Conservation (phyloP, 2,888 invertebrate species). For the Cotesia congregata region DNA sequence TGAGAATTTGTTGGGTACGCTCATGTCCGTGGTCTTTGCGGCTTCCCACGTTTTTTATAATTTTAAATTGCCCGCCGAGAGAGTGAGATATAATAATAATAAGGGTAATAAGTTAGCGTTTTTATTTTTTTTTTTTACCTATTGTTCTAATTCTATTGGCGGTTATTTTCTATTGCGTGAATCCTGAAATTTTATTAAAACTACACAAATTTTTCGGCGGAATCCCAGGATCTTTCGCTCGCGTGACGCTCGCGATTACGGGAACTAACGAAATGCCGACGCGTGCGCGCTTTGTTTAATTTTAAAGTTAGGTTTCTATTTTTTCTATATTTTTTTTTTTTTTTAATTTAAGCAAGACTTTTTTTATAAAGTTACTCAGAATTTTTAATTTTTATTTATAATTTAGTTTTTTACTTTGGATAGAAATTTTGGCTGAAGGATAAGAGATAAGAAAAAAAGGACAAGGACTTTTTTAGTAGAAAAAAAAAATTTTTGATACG, state of each 20-base stretch:
- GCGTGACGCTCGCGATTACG: constrained; percentile 49
- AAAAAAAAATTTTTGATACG: no score
- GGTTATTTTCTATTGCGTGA: background rate
- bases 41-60: constrained; percentile 42
- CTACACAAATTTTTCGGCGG: background rate
- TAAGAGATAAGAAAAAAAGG: no score
- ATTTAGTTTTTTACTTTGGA: no score
- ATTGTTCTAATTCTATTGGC: background rate
- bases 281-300: constrained; percentile 23
- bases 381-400: no score
- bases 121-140: no score
- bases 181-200: no score
- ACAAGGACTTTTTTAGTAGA: no score
- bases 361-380: no score
- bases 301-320: background rate
- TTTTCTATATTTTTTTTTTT: constrained; percentile 15
- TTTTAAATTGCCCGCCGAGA: constrained; percentile 38
- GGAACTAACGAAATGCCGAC: constrained; percentile 29
- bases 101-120: background rate
- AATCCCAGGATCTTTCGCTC: constrained; percentile 24
- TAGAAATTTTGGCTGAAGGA: no score
- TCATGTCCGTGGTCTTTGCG: constrained; percentile 31
- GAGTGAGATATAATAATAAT: background rate
- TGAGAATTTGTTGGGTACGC: constrained; percentile 51
- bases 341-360: constrained; percentile 4